These are phyloP conservation scores for Hippocampus barbouri DNA, from an alignment of 2,113 vertebrate species.

Conservation along the genomic window DNA sequence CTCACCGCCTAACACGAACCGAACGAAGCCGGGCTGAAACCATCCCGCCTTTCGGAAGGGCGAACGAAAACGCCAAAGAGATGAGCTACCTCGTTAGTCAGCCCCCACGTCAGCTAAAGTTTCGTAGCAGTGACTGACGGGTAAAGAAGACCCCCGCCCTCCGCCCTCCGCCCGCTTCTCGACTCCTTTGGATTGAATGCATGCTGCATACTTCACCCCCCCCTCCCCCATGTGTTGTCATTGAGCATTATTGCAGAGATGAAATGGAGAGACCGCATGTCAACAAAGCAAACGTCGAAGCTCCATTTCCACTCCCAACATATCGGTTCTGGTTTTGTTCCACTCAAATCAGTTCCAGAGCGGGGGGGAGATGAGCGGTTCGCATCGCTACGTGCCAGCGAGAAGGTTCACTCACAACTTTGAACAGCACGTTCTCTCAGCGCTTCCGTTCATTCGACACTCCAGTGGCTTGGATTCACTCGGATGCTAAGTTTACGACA, in stretches of 20 bases:
- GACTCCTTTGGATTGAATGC: neutral
- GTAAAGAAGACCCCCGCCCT: neutral
- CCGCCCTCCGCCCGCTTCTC: no score
- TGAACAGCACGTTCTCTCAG: neutral
- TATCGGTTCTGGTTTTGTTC: neutral
- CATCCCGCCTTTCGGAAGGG: slow-evolving; percentile 7
- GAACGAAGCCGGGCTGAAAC: slow-evolving; percentile 39
- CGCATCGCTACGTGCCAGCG: neutral
- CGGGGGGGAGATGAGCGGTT: neutral
- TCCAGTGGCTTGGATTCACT: neutral
- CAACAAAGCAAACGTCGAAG: neutral
- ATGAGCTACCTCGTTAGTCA: neutral
- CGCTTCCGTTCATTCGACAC: neutral
- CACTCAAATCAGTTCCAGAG: neutral
- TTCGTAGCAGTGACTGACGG: neutral
- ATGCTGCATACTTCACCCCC: neutral
- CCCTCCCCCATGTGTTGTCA: neutral
- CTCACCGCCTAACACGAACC: slow-evolving; percentile 50
- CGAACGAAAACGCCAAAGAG: neutral
- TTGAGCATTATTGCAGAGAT: neutral
- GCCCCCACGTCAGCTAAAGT: neutral
- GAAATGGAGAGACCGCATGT: neutral
- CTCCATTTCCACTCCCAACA: neutral
- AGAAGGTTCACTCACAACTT: neutral
- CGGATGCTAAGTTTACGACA: no score